Evolutionary conservation across 2,888 invertebrate genomes (phyloP).

Genomic region (Catocala sponsa): DNA sequence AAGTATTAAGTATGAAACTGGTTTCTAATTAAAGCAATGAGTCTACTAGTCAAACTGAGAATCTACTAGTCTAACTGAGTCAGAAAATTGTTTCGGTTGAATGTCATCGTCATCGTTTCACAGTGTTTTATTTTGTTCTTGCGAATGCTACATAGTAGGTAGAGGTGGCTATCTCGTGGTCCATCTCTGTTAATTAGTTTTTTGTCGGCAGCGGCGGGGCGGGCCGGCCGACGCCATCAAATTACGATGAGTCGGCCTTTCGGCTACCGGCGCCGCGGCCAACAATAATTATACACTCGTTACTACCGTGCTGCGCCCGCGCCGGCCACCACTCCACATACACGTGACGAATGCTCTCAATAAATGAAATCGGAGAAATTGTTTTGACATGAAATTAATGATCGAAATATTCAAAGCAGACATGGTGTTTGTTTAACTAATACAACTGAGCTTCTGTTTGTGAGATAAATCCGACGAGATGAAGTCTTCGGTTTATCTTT

Average conservation of each 20-base stretch:
- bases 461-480: conserved; percentile 19
- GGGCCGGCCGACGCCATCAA: conserved; percentile 86
- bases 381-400: conserved; percentile 68
- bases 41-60: conserved; percentile 34
- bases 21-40: conserved; percentile 40
- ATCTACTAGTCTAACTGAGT: conserved; percentile 36
- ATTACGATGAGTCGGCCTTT: conserved; percentile 88
- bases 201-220: conserved; percentile 80
- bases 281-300: conserved; percentile 87
- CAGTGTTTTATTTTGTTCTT: conserved; percentile 69
- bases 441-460: conserved; percentile 6
- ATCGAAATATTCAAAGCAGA: conserved; percentile 43
- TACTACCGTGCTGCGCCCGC: conserved; percentile 84
- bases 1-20: conserved; percentile 31
- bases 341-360: conserved; percentile 70
- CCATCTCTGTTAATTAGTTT: conserved; percentile 87
- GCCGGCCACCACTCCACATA: conserved; percentile 45
- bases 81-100: conserved; percentile 61
- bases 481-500: conserved; percentile 17
- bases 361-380: conserved; percentile 71
- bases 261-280: conserved; percentile 81
- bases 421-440: conserved; percentile 27
- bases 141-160: conserved; percentile 72
- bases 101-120: conserved; percentile 60
- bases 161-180: conserved; percentile 64